phyloP scores from a whole-genome alignment of 2,888 invertebrate species.

The Furcula furcula region DNA sequence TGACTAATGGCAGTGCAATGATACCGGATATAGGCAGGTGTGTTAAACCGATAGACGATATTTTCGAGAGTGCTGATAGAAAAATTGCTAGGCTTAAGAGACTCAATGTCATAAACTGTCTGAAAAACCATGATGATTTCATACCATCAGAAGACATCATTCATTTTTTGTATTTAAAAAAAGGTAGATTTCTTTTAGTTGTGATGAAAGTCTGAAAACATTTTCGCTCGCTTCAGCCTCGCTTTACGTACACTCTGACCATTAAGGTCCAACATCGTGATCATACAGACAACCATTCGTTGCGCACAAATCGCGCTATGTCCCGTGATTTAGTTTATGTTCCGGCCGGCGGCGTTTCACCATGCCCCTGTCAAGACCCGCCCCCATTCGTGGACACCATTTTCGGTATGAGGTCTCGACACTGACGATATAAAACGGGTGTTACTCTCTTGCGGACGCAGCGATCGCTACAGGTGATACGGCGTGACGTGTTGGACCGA shows the following conservation, averaged over 20 bases:
- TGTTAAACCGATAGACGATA: too few relatives aligned
- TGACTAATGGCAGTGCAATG: too few relatives aligned
- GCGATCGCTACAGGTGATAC: slow-evolving; percentile 24
- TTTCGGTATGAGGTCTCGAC: slow-evolving; percentile 51
- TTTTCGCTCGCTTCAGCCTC: slow-evolving; percentile 5
- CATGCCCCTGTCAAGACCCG: slow-evolving; percentile 45
- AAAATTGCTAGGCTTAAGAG: too few relatives aligned
- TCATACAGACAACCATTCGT: slow-evolving; percentile 37
- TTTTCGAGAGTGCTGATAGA: too few relatives aligned
- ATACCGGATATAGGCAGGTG: too few relatives aligned
- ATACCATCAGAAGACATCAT: too few relatives aligned
- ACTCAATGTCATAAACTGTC: too few relatives aligned
- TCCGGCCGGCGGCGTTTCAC: slow-evolving; percentile 46
- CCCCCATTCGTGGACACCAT: slow-evolving; percentile 50
- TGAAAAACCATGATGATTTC: too few relatives aligned
- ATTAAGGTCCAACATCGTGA: slow-evolving; percentile 28
- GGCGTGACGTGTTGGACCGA: slow-evolving; percentile 21
- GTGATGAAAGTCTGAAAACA: too few relatives aligned
- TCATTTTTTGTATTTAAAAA: too few relatives aligned
- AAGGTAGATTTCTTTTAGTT: too few relatives aligned
- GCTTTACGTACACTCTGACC: slow-evolving; percentile 12
- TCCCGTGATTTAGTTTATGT: slow-evolving; percentile 39
- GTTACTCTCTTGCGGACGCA: slow-evolving; percentile 30
- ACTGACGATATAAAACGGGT: slow-evolving; percentile 26
- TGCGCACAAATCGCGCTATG: slow-evolving; percentile 29